A percentile compares a stretch with the other conserved stretches of the same genome.
Conservation (phyloP, 2,888 invertebrate species). For the Hirtodrosophila trivittata region DNA sequence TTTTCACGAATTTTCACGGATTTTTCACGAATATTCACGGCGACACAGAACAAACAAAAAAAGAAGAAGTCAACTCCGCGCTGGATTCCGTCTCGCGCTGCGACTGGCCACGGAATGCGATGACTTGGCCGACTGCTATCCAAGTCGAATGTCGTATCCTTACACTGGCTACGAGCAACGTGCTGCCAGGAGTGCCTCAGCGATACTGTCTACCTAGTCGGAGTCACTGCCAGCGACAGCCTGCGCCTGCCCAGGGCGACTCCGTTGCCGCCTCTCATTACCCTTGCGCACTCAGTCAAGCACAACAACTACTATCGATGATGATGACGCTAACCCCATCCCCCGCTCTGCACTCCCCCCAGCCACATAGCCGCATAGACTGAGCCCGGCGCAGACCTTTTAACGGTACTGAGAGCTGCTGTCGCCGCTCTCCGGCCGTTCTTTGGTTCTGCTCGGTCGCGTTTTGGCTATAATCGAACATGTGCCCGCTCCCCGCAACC, state of each 20-base stretch:
- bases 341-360: not conserved
- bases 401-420: conserved; percentile 19
- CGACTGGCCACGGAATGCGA: conserved; percentile 70
- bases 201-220: conserved; percentile 9
- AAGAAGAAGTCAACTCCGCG: conserved; percentile 40
- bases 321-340: not conserved
- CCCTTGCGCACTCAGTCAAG: conserved; percentile 78
- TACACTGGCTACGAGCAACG: not conserved
- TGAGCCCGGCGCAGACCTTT: conserved; percentile 17
- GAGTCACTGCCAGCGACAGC: conserved; percentile 6
- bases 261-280: conserved; percentile 43
- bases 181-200: conserved; percentile 25
- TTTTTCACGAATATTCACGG: conserved; percentile 30
- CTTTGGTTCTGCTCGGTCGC: conserved; percentile 81
- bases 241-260: conserved; percentile 28
- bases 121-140: conserved; percentile 3
- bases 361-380: not conserved
- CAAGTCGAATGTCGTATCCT: not conserved
- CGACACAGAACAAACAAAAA: conserved; percentile 49
- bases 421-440: conserved; percentile 19
- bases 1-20: not conserved
- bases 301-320: conserved; percentile 59
- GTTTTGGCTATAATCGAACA: conserved; percentile 66
- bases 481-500: conserved; percentile 44
- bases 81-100: conserved; percentile 63